These are phyloP conservation scores for Phylloscopus collybita DNA, from an alignment of 2,797 vertebrate species.

Conservation along the genomic window DNA sequence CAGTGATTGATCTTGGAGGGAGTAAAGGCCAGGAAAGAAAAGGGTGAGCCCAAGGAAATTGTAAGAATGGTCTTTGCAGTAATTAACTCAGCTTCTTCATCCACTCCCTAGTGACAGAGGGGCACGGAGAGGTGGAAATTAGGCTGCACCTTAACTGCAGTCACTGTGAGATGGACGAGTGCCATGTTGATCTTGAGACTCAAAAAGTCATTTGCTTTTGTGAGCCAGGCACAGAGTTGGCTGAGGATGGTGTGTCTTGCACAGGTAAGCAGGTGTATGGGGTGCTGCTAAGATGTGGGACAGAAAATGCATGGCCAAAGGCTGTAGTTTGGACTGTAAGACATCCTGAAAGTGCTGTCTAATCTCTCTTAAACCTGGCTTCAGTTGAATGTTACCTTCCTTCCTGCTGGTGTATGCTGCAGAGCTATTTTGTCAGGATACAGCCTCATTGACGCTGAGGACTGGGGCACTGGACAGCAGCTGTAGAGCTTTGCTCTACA, in stretches of 20 bases:
- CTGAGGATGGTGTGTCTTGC: slow-evolving; percentile 87
- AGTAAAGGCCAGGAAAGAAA: neutral
- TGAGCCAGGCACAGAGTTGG: slow-evolving; percentile 85
- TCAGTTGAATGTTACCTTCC: neutral
- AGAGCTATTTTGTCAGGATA: neutral
- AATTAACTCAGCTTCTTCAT: slow-evolving; percentile 45
- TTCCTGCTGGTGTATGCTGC: neutral
- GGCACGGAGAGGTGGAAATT: slow-evolving; percentile 94
- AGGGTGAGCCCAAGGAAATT: neutral
- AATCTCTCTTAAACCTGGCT: neutral
- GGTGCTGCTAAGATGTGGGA: neutral
- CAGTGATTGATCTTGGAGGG: neutral
- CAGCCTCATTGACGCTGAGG: neutral
- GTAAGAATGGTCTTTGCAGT: neutral
- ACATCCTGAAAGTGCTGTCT: neutral
- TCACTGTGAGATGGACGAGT: slow-evolving; percentile 92
- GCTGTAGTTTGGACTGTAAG: neutral
- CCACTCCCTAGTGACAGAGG: slow-evolving; percentile 86
- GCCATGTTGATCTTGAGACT: slow-evolving; percentile 82
- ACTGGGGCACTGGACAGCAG: neutral
- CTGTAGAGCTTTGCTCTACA: neutral
- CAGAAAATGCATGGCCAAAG: neutral
- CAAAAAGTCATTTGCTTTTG: slow-evolving; percentile 89
- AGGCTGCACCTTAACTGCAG: slow-evolving; percentile 94
- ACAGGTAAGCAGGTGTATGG: slow-evolving; percentile 73